Evolutionary conservation across 2,888 invertebrate species (phyloP), one percentile per base, ranked within the genome.

Genomic region (Keiferia lycopersicella): DNA sequence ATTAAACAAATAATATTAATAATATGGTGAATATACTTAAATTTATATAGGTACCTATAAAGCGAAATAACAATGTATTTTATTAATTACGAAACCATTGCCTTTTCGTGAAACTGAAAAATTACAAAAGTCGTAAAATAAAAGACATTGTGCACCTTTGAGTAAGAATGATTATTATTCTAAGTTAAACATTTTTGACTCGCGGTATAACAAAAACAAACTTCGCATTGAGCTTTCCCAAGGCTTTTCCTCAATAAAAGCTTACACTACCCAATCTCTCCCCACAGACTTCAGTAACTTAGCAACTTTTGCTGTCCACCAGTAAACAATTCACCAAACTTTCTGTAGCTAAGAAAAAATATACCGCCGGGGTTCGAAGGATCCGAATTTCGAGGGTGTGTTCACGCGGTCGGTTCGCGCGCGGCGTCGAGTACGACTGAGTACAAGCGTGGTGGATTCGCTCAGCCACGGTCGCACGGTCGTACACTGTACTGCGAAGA

Each of bases 341-440:
- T 39, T 60, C 65, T 64, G 64, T 45, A 64, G 22, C n/a, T 4
- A 11, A n/a, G 14, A 59, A 18, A 14, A 59, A 14, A 8, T 26
- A 41, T 12, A 12, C 3, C 20, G 51, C 22, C 20, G 22, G 51
- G 8, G 7, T 50, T 61, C n/a, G 34, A 48, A 6, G 26, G 60
- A n/a, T 38, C 26, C n/a, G n/a, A 48, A 22, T 11, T 22, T 16
- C 20, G 48, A 69, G 65, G 67, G 63, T 62, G 61, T 69, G 69
- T 65, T 51, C 71, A 69, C 71, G 81, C 87, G 84, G 74, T 80
- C 85, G 80, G 75, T 71, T 80, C 70, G 78, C 66, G 69, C 72
- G 84, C 80, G 78, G 75, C 77, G 76, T 81, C 71, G 77, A 79
- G 72, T 80, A 79, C 84, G 81, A 74, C 80, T 41, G 16, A 18